phyloP scores from a whole-genome alignment of 2,888 invertebrate species.

The Nycteola revayana region DNA sequence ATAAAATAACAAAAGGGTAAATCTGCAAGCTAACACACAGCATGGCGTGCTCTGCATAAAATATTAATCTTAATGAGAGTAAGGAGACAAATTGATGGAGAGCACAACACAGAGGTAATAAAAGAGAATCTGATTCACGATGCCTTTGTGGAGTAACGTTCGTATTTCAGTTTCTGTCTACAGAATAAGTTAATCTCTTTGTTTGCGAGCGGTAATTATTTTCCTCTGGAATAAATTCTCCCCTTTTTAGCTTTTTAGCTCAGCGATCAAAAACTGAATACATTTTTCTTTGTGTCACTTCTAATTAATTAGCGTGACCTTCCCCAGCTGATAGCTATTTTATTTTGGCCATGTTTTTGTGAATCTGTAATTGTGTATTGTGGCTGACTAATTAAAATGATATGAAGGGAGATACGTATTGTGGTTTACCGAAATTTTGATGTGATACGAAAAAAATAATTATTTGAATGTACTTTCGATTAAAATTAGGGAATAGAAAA shows the following conservation, averaged over 20 bases:
- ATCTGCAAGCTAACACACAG: conserved; percentile 17
- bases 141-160: conserved; percentile 43
- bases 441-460: too few species aligned
- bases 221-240: conserved; percentile 37
- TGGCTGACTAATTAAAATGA: background rate
- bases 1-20: conserved; percentile 12
- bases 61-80: conserved; percentile 36
- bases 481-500: too few species aligned
- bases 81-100: conserved; percentile 41
- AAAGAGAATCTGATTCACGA: conserved; percentile 46
- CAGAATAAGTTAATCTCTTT: conserved; percentile 44
- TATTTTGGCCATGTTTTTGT: conserved; percentile 15
- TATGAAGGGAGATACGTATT: background rate
- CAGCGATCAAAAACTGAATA: conserved; percentile 39
- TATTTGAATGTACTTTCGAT: too few species aligned
- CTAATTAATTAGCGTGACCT: conserved; percentile 32
- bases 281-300: conserved; percentile 35
- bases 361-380: background rate
- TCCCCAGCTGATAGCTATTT: conserved; percentile 14
- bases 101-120: conserved; percentile 39
- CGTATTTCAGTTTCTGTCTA: conserved; percentile 42
- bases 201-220: conserved; percentile 46
- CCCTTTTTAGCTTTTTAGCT: conserved; percentile 37
- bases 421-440: too few species aligned
- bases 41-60: conserved; percentile 30